A percentile compares a stretch with the other conserved stretches of the same genome.
These are phyloP conservation scores for Callinectes sapidus DNA, from an alignment of 2,888 invertebrate species.

Conservation along the genomic window DNA sequence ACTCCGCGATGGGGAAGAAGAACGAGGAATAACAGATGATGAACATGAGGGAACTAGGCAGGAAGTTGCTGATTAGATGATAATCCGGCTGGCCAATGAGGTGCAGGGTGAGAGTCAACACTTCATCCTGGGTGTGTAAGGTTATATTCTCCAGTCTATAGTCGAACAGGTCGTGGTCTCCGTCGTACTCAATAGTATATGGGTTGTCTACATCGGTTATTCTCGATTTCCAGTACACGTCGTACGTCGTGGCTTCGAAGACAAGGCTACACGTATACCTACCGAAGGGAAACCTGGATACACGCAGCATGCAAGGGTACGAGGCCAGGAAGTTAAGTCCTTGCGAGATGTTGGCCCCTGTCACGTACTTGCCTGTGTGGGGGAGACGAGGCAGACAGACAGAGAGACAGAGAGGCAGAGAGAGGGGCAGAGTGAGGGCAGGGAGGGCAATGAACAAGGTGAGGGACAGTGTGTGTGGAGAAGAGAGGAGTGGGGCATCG, in stretches of 20 bases:
- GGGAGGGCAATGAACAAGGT: neutral
- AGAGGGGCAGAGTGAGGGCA: neutral
- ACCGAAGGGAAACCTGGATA: slow-evolving; percentile 10
- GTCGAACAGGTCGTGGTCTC: neutral
- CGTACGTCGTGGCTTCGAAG: neutral
- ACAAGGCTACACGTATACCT: neutral
- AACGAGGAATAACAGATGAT: neutral
- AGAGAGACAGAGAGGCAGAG: neutral
- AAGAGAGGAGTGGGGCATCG: neutral
- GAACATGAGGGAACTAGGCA: slow-evolving; percentile 2
- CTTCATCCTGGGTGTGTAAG: neutral
- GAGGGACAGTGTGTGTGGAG: neutral
- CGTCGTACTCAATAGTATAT: neutral
- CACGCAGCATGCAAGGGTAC: neutral
- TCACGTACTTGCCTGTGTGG: neutral
- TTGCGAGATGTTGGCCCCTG: neutral
- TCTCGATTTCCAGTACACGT: too few relatives aligned
- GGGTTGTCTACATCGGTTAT: neutral
- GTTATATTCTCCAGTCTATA: neutral
- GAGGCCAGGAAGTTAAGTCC: neutral
- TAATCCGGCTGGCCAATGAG: neutral
- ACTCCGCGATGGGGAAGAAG: slow-evolving; percentile 19
- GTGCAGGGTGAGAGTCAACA: neutral
- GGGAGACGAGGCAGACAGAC: neutral
- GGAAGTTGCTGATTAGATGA: neutral